Evolutionary conservation across 2,113 vertebrate species (phyloP), one percentile per base, ranked within the genome.

Genomic region (Helogale parvula): DNA sequence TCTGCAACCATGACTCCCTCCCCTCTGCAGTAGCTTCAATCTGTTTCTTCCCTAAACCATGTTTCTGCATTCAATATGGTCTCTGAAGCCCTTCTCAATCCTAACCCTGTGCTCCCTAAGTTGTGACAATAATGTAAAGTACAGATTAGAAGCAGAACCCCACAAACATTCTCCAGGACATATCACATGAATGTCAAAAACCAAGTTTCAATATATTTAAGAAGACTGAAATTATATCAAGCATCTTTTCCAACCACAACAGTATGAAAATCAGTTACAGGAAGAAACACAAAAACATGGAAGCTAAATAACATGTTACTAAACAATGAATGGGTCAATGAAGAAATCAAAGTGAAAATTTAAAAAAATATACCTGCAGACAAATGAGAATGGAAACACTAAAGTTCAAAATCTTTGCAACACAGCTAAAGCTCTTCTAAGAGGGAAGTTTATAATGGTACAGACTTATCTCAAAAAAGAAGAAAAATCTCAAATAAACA

Each of bases 61-160:
- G 45, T 47, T 27, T 45, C 27, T 47, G 27, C 15, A 17, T 29
- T 76, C 4, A 3, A 15, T 29, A 23, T 45, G 25, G 38, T 13
- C 38, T 89, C 17, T 65, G 27, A 77, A 54, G 47, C 27, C 11
- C 60, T 54, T 60, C 23, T 71, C n/a, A 47, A 63, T 50, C 47
- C 85, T 81, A 76, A 14, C 19, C 21, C 45, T 45, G 7, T 38
- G 45, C 25, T 63, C 23, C n/a, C 29, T 69, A 63, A 65, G 23
- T 90, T 65, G 45, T 47, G 8, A 82, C 6, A 80, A 54, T 80
- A 87, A 68, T 68, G 38, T 79, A 38, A 87, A 93, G 74, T 91
- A 83, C 29, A 90, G n/a, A 63, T 7, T 87, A 86, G 47, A 90
- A 93, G 74, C 90, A 77, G 47, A 76, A 93, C n/a, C 81, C 41